Percentiles rank a stretch among this genome's conserved stretches.
These are phyloP conservation scores for Nesidiocoris tenuis DNA, from an alignment of 2,888 invertebrate species.

Conservation along the genomic window DNA sequence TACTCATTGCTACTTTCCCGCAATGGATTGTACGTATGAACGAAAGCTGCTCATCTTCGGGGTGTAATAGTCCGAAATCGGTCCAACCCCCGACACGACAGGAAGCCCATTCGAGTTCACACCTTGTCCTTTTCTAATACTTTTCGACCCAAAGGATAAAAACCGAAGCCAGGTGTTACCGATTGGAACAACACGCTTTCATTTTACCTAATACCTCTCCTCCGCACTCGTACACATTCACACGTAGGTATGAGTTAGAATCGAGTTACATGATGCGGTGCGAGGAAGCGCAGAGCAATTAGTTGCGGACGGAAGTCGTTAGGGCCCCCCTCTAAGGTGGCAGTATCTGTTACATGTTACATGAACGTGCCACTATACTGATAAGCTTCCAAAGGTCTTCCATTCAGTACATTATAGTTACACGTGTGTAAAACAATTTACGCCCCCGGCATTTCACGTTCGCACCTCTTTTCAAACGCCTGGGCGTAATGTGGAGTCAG, in stretches of 20 bases:
- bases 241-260: neutral
- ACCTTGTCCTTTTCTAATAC: neutral
- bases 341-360: neutral
- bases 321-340: neutral
- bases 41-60: too few relatives aligned
- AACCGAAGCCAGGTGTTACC: neutral
- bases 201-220: neutral
- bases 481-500: too few relatives aligned
- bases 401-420: too few relatives aligned
- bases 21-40: too few relatives aligned
- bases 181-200: neutral
- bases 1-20: too few relatives aligned
- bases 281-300: neutral
- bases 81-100: neutral
- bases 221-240: neutral
- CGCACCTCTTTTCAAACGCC: too few relatives aligned
- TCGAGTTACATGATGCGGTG: neutral
- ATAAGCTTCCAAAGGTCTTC: neutral
- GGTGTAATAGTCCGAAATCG: neutral
- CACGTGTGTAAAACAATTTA: too few relatives aligned
- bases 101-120: neutral
- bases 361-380: neutral
- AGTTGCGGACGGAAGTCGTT: neutral
- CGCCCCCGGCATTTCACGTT: too few relatives aligned
- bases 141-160: neutral